These are phyloP conservation scores for Ormyrus labotus DNA, from an alignment of 2,888 invertebrate genomes.

Conservation along the genomic window DNA sequence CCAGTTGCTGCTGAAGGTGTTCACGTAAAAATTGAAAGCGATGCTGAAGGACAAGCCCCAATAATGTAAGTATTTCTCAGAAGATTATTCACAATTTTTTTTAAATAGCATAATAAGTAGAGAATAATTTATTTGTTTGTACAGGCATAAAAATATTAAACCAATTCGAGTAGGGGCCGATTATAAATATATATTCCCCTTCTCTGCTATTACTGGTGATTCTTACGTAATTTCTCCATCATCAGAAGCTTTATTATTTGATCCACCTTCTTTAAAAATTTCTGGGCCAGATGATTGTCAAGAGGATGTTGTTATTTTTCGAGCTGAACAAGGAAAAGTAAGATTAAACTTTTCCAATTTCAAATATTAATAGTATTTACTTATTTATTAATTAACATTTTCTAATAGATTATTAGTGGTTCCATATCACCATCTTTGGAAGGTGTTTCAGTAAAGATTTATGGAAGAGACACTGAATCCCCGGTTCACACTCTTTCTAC, in stretches of 20 bases:
- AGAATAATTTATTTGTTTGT: too few relatives aligned
- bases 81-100: slow-evolving; percentile 37
- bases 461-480: slow-evolving; percentile 67
- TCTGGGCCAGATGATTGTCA: slow-evolving; percentile 84
- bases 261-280: slow-evolving; percentile 79
- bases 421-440: slow-evolving; percentile 67
- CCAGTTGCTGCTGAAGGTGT: slow-evolving; percentile 74
- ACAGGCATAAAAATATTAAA: slow-evolving; percentile 34
- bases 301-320: slow-evolving; percentile 80
- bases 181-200: slow-evolving; percentile 74
- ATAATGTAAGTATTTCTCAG: slow-evolving; percentile 61
- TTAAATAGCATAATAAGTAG: too few relatives aligned
- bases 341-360: not conserved
- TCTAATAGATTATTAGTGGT: slow-evolving; percentile 68
- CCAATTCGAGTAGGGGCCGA: slow-evolving; percentile 54
- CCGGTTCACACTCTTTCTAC: slow-evolving; percentile 77
- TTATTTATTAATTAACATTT: slow-evolving; percentile 12
- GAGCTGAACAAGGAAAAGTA: slow-evolving; percentile 78
- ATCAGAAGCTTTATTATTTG: slow-evolving; percentile 85
- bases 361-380: not conserved
- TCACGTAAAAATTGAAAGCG: slow-evolving; percentile 72
- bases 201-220: slow-evolving; percentile 70
- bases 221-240: slow-evolving; percentile 80
- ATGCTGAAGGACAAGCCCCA: slow-evolving; percentile 64
- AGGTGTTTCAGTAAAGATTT: slow-evolving; percentile 70